Conservation (phyloP, 2,888 invertebrate species). For the Netelia fuscicornis region DNA sequence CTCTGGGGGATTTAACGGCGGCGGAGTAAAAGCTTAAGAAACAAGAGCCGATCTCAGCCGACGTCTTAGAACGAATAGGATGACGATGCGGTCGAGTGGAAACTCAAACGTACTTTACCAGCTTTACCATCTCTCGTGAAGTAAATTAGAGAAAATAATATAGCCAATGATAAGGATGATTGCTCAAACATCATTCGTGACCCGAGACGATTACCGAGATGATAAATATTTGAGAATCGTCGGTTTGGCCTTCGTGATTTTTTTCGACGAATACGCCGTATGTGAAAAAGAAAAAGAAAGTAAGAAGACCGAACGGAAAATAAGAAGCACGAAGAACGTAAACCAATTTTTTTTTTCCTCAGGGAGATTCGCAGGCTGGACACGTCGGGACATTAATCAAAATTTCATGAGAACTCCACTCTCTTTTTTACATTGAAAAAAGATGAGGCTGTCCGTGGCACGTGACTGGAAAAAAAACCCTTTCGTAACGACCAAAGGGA, state of each 20-base stretch:
- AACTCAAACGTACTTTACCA: constrained; percentile 28
- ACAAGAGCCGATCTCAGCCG: constrained; percentile 31
- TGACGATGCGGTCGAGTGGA: constrained; percentile 30
- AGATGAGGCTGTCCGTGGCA: background rate
- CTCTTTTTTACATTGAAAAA: background rate
- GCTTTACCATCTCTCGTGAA: background rate
- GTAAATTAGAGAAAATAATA: constrained; percentile 4
- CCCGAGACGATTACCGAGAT: background rate
- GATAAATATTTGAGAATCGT: background rate
- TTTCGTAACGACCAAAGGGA: background rate
- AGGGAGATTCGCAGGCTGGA: background rate
- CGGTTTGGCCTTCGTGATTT: background rate
- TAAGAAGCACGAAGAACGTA: background rate
- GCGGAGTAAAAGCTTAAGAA: constrained; percentile 42
- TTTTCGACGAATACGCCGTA: background rate
- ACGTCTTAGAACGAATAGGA: constrained; percentile 26
- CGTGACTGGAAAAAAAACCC: background rate
- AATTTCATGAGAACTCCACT: background rate
- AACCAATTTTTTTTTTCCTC: background rate
- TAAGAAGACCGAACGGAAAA: background rate
- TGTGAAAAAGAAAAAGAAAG: background rate
- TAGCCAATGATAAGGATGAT: background rate
- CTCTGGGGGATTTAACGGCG: constrained; percentile 36
- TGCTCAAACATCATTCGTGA: background rate
- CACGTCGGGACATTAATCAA: background rate